A percentile compares a stretch with the other conserved stretches of the same genome.
phyloP scores from a whole-genome alignment of 1,140 invertebrate genomes.

The Papilio xuthus region DNA sequence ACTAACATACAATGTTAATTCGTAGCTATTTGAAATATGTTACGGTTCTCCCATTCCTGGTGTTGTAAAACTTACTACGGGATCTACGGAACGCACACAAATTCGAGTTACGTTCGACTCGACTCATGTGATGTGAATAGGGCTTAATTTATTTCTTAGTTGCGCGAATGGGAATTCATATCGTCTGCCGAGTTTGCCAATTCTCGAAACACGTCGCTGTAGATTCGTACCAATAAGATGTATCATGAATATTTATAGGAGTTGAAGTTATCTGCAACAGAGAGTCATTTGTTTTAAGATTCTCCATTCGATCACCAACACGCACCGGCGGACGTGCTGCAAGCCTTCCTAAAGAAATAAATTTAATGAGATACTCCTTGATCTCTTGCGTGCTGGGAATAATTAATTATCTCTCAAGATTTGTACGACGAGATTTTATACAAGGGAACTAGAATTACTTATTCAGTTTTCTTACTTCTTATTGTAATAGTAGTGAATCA shows the following conservation, averaged over 20 bases:
- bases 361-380: constrained; percentile 24
- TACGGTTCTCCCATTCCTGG: constrained; percentile 49
- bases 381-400: constrained; percentile 21
- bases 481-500: not conserved
- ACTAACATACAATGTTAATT: constrained; percentile 42
- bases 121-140: constrained; percentile 25
- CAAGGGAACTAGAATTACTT: not conserved
- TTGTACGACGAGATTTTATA: constrained; percentile 12
- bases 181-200: constrained; percentile 10
- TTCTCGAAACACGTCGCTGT: constrained; percentile 8
- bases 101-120: constrained; percentile 11
- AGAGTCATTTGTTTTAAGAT: constrained; percentile 25
- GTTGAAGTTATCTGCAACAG: constrained; percentile 18
- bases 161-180: not conserved
- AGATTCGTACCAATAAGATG: not conserved
- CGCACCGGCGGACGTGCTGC: constrained; percentile 12
- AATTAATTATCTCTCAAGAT: constrained; percentile 19
- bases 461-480: not conserved
- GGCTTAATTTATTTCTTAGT: constrained; percentile 8
- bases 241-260: constrained; percentile 24
- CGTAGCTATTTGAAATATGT: constrained; percentile 45
- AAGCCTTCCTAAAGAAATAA: constrained; percentile 26
- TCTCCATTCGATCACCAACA: constrained; percentile 1
- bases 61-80: constrained; percentile 3
- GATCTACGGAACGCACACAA: not conserved